phyloP scores from a whole-genome alignment of 1,140 invertebrate genomes.

The Conus ventricosus region DNA sequence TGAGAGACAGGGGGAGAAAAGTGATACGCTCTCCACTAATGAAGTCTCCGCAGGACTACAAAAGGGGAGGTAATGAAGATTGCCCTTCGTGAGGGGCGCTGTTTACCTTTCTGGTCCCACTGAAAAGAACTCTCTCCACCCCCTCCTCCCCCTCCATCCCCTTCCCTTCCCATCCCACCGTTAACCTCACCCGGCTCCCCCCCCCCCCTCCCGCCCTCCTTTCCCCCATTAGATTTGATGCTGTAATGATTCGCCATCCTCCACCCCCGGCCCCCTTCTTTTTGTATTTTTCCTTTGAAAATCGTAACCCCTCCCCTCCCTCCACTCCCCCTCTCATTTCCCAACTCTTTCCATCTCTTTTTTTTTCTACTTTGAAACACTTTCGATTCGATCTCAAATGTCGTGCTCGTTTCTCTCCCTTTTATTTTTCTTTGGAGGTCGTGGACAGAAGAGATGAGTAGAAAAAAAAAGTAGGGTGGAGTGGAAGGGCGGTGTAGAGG shows the following conservation, averaged over 20 bases:
- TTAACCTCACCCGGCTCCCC: neutral
- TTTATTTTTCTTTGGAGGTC: neutral
- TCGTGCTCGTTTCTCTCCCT: neutral
- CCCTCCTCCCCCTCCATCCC: neutral
- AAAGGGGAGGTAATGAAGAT: slow-evolving; percentile 34
- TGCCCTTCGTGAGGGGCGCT: slow-evolving; percentile 11
- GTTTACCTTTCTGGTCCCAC: slow-evolving; percentile 31
- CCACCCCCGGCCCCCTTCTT: no score
- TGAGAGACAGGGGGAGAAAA: slow-evolving; percentile 13
- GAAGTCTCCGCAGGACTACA: slow-evolving; percentile 30
- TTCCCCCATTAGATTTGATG: neutral
- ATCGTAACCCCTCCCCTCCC: neutral
- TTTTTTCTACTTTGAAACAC: neutral
- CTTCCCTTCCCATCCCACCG: neutral
- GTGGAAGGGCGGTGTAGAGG: no score
- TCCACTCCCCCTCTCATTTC: neutral
- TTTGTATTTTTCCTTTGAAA: neutral
- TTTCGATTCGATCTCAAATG: neutral
- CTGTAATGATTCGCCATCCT: slow-evolving; percentile 1
- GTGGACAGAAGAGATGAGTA: no score
- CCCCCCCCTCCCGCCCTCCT: neutral
- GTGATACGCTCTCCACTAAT: slow-evolving; percentile 32
- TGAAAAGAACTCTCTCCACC: neutral
- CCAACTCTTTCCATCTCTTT: neutral
- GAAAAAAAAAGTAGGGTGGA: no score